Conservation (phyloP, 2,888 invertebrate genomes). For the Pandemis heparana region DNA sequence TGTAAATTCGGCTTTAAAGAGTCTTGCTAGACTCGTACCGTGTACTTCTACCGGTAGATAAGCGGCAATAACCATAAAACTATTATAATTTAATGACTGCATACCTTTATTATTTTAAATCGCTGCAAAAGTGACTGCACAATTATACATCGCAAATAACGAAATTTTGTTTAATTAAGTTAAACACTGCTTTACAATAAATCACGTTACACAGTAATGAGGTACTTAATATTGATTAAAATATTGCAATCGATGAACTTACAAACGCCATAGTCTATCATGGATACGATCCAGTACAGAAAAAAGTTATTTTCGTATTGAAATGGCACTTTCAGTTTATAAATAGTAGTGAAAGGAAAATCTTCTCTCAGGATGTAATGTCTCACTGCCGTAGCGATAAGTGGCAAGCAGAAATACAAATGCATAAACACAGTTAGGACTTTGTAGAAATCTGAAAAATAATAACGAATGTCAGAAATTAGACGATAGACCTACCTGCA, state of each 20-base stretch:
- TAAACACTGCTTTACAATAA: neutral
- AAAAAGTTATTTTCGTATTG: slow-evolving; percentile 44
- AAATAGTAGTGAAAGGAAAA: slow-evolving; percentile 17
- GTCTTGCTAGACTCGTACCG: no score
- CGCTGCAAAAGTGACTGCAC: neutral
- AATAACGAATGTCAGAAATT: no score
- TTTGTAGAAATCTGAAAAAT: slow-evolving; percentile 35
- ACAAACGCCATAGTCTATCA: slow-evolving; percentile 35
- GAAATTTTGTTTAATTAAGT: neutral
- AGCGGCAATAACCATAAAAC: no score
- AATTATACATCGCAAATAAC: neutral
- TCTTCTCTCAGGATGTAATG: slow-evolving; percentile 11
- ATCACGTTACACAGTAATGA: neutral
- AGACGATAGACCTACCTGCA: no score
- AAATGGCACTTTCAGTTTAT: slow-evolving; percentile 44
- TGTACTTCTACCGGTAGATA: no score
- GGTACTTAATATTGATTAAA: neutral
- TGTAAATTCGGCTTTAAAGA: no score
- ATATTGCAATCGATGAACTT: slow-evolving; percentile 12
- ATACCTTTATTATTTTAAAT: no score
- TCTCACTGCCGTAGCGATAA: neutral
- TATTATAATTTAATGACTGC: no score
- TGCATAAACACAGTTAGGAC: neutral
- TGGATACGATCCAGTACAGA: slow-evolving; percentile 41
- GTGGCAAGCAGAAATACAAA: slow-evolving; percentile 7